Evolutionary conservation across 2,797 vertebrate genomes (phyloP), one percentile per base, ranked within the genome.

Genomic region (Cryptoprocta ferox): DNA sequence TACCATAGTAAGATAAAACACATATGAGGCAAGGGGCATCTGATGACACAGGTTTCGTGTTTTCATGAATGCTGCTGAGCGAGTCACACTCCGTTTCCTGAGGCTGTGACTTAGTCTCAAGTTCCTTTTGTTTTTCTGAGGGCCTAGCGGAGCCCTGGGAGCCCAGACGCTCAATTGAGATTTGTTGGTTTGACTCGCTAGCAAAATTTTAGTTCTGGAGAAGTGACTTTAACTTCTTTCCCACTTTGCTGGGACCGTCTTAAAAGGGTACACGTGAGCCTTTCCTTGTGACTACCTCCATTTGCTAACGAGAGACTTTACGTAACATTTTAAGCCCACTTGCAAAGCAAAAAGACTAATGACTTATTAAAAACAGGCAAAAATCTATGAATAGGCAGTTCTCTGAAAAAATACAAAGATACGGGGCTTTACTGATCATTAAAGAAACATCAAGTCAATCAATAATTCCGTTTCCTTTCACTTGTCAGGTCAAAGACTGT

Each of bases 251-350:
- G 1, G 66, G 84, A 79, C 59, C 78, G 13, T 90, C 73, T 87
- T 83, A 53, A 75, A 91, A 92, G 14, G 28, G 15, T 39, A 2
- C 39, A 48, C 71, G 65, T 16, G 32, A 76, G 63, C 12, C 21
- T 68, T 96, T 95, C 56, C 82, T 94, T 70, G 50, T 85, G 82
- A 73, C 24, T 79, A 53, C 39, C 66, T 87, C 65, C 76, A 92
- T 42, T 75, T 91, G 19, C 24, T 71, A 76, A 56, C 66, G 56
- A 53, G 30, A 90, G 28, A 65, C 73, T 78, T 87, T 76, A 65
- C 6, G 80, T 61, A 85, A 50, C 56, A n/a, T 65, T 70, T 65
- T 94, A 94, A 68, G 35, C 83, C 19, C 2, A 2, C 4, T 9
- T 84, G 14, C 11, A 75, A 94, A 37, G 86, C 4, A 63, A 84